Evolutionary conservation across 1,140 invertebrate species (phyloP).

Genomic region (Metopolophium dirhodum): DNA sequence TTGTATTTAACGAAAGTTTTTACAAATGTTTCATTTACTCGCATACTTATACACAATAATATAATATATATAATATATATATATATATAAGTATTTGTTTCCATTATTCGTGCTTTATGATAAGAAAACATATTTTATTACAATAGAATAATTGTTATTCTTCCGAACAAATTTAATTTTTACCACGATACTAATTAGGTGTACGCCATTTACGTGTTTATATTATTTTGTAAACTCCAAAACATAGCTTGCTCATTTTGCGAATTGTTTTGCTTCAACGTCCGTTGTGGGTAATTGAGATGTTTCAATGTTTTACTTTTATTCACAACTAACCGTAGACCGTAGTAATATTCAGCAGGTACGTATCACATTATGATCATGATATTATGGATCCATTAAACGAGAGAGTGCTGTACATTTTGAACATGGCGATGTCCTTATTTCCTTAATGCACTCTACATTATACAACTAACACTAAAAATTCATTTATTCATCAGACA

Average conservation of each 20-base stretch:
- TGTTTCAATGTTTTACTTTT: background rate
- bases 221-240: background rate
- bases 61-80: no score
- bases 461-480: background rate
- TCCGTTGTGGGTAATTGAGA: background rate
- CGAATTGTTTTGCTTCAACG: background rate
- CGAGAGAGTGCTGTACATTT: background rate
- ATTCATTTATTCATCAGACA: background rate
- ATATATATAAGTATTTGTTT: no score
- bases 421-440: background rate
- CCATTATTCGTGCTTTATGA: no score
- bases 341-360: background rate
- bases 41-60: background rate
- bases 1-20: background rate
- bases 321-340: background rate
- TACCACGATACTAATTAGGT: rapidly evolving
- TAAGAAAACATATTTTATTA: background rate
- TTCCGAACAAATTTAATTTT: background rate
- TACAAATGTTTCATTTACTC: background rate
- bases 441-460: conserved; percentile 8
- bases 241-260: background rate
- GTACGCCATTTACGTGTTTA: background rate
- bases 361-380: background rate
- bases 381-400: background rate
- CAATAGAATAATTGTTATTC: background rate